These are phyloP conservation scores for Carollia perspicillata DNA, from an alignment of 2,113 vertebrate genomes.

Conservation along the genomic window DNA sequence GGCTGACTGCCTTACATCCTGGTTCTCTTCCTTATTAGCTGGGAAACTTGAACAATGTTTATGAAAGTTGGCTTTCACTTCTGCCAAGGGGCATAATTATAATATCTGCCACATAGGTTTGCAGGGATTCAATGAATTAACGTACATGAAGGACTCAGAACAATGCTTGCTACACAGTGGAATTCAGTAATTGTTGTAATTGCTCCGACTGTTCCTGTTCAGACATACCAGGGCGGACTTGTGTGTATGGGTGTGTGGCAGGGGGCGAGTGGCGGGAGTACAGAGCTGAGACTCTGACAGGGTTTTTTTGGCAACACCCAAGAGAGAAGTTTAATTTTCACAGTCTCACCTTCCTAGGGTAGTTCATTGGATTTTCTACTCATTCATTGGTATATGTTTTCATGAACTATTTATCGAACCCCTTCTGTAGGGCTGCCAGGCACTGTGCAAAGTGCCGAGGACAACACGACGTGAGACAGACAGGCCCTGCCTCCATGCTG, in stretches of 20 bases:
- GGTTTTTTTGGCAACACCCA: not conserved
- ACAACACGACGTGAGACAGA: not conserved
- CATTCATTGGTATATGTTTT: not conserved
- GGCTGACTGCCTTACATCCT: not conserved
- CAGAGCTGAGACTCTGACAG: not conserved
- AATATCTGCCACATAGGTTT: not conserved
- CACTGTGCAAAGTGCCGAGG: not conserved
- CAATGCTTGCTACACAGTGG: not conserved
- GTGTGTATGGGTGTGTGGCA: not conserved
- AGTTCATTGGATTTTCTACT: slow-evolving; percentile 4
- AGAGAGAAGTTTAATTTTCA: slow-evolving; percentile 7
- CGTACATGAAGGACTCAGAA: not conserved
- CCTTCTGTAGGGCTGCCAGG: not conserved
- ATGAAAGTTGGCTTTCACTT: not conserved
- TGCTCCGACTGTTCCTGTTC: not conserved
- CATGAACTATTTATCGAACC: not conserved
- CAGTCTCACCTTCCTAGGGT: not conserved
- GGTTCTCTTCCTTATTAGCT: not conserved
- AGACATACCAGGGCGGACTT: not conserved
- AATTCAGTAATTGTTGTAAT: not conserved
- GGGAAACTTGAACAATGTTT: slow-evolving; percentile 6
- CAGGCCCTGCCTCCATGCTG: not conserved
- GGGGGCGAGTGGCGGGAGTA: too few species aligned
- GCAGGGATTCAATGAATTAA: not conserved
- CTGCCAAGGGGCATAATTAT: not conserved